Evolutionary conservation across 2,113 vertebrate species (phyloP).

Genomic region (Neotoma lepida): DNA sequence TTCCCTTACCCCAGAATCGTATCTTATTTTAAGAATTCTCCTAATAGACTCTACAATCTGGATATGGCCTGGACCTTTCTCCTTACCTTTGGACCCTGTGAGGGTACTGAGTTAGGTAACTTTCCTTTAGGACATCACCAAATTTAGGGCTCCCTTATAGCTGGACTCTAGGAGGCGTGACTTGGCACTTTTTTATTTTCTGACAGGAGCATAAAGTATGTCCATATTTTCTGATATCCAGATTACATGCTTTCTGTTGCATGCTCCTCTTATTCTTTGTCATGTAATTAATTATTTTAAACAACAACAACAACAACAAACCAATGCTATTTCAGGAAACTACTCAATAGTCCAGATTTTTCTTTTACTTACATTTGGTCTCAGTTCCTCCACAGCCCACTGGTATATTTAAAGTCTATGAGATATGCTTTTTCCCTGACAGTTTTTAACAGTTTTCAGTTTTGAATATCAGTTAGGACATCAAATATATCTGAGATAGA

Average conservation of each 20-base stretch:
- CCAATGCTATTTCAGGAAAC: not conserved
- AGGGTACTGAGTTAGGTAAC: not conserved
- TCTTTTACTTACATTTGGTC: not conserved
- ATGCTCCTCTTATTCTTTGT: not conserved
- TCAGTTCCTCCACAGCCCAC: not conserved
- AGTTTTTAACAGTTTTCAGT: conserved; percentile 2
- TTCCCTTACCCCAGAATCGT: not conserved
- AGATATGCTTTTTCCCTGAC: not conserved
- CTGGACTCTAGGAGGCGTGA: not conserved
- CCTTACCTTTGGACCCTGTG: not conserved
- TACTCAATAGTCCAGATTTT: not conserved
- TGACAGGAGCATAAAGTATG: not conserved
- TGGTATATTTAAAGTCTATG: not conserved
- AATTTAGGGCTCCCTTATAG: not conserved
- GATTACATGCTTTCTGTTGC: not conserved
- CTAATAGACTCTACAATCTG: not conserved
- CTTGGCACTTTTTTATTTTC: not conserved
- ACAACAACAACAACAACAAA: not conserved
- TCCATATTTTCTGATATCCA: not conserved
- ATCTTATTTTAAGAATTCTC: not conserved
- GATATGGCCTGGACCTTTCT: not conserved
- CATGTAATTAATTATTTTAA: not conserved
- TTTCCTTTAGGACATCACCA: not conserved
- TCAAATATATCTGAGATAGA: not conserved
- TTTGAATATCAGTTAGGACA: not conserved